phyloP scores from a whole-genome alignment of 2,797 vertebrate species.

The Danio aesculapii region DNA sequence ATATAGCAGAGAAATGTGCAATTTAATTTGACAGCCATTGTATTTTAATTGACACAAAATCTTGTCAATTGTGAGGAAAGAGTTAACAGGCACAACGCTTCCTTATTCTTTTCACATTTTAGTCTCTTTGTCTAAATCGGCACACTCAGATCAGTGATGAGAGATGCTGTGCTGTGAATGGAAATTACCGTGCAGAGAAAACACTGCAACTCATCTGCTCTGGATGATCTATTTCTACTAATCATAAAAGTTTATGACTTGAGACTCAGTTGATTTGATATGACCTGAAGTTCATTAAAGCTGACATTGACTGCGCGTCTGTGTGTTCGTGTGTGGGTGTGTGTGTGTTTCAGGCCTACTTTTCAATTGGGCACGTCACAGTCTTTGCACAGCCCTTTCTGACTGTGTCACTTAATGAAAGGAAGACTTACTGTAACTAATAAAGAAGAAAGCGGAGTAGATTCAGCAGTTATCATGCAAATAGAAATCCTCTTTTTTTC shows the following conservation, averaged over 20 bases:
- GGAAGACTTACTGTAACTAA: conserved; percentile 51
- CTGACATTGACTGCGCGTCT: conserved; percentile 73
- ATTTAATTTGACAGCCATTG: too few species aligned
- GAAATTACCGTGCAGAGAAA: conserved; percentile 68
- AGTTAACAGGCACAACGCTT: not conserved
- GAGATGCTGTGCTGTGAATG: conserved; percentile 70
- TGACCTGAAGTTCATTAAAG: conserved; percentile 79
- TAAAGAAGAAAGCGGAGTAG: conserved; percentile 54
- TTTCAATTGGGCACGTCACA: conserved; percentile 39
- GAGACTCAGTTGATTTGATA: conserved; percentile 77
- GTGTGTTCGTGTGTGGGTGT: conserved; percentile 23
- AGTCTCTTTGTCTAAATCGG: conserved; percentile 33
- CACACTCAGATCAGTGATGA: conserved; percentile 63
- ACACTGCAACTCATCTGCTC: conserved; percentile 54
- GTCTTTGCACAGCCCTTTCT: conserved; percentile 57
- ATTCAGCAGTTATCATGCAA: conserved; percentile 54
- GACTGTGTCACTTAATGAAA: conserved; percentile 58
- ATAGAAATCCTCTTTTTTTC: conserved; percentile 51
- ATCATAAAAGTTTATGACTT: conserved; percentile 80
- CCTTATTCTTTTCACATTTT: not conserved
- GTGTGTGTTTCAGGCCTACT: conserved; percentile 7
- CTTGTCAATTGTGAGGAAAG: not conserved
- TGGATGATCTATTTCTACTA: conserved; percentile 73
- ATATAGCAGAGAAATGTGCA: too few species aligned
- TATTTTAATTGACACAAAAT: too few species aligned